Base-by-base conservation (phyloP, 2,797 vertebrate species). In the Hyperoplus immaculatus region DNA sequence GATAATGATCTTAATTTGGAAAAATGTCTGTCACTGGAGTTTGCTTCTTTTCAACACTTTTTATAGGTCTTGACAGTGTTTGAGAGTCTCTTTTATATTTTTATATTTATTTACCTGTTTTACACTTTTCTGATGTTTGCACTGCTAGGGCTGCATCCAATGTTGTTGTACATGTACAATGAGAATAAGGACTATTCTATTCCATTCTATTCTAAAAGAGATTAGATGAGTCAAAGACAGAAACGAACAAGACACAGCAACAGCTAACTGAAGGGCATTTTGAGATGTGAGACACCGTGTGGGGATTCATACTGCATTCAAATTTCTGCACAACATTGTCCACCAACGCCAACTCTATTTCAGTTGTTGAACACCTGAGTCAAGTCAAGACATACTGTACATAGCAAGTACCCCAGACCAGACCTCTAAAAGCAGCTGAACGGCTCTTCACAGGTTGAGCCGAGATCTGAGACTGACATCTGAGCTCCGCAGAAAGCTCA, bases 1-100 rank as follows among this genome's bases (percentile, higher is more conserved):
- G 90, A 94, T 94, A 92, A 92, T 80, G 81, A 89, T 86, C 86
- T 91, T 90, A 93, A 91, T 91, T 90, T 88, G 79, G 90, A 92
- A 89, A 92, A 89, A 89, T 84, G 84, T 88, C 87, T 87, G 88
- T 90, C 93, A 92, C 85, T 86, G 46, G 57, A 83, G 77, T 85
- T 85, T 80, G 73, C 70, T 70, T 81, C 74, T 60, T 86, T 87
- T 86, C 78, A 81, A 72, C 75, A 78, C 29, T 29, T 29, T 29
- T 29, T 29, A 29, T 29, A 29, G 29, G 29, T 29, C 29, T 29
- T 29, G 29, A 29, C 29, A 29, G 29, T 29, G 29, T 29, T 29
- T 29, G 29, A 29, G 29, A 29, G 29, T 29, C 29, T 29, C 29
- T 29, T 29, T 29, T 29, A 29, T 29, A 29, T 29, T 29, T 29